phyloP scores from a whole-genome alignment of 1,140 invertebrate genomes.

The Drosophila kohkoa region DNA sequence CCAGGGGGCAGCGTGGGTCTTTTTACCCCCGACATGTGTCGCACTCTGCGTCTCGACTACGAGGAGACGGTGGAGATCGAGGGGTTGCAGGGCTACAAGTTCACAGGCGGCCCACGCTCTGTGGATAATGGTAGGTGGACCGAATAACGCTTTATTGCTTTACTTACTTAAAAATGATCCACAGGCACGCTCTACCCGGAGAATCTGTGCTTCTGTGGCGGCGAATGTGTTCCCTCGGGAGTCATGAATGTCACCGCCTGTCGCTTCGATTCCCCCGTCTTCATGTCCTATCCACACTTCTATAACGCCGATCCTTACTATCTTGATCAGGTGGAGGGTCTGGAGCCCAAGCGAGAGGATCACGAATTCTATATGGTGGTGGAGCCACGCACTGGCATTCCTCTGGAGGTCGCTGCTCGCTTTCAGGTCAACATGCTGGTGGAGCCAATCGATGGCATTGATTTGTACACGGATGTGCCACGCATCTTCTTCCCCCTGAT shows the following conservation, averaged over 20 bases:
- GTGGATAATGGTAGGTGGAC: constrained; percentile 88
- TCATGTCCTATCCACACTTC: constrained; percentile 95
- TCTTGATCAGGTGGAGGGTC: constrained; percentile 87
- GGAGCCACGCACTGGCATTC: constrained; percentile 91
- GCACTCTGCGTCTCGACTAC: constrained; percentile 87
- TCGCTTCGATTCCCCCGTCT: constrained; percentile 92
- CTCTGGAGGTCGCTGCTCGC: constrained; percentile 89
- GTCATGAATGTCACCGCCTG: constrained; percentile 90
- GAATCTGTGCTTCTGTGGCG: constrained; percentile 90
- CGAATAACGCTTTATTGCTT: no score
- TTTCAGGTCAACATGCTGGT: constrained; percentile 92
- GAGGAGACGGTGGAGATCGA: constrained; percentile 85
- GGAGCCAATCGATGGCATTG: constrained; percentile 87
- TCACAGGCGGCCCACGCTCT: constrained; percentile 85
- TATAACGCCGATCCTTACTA: constrained; percentile 91
- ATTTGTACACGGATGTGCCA: constrained; percentile 89
- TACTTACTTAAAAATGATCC: no score
- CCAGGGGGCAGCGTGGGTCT: constrained; percentile 87
- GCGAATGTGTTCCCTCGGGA: constrained; percentile 89
- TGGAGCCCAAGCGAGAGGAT: constrained; percentile 88
- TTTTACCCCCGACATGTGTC: constrained; percentile 90
- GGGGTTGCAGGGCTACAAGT: constrained; percentile 87
- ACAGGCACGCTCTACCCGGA: constrained; percentile 86
- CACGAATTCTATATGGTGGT: constrained; percentile 91
- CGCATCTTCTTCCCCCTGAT: constrained; percentile 90